Conservation (phyloP, 2,797 vertebrate species). For the Adrianichthys oophorus region DNA sequence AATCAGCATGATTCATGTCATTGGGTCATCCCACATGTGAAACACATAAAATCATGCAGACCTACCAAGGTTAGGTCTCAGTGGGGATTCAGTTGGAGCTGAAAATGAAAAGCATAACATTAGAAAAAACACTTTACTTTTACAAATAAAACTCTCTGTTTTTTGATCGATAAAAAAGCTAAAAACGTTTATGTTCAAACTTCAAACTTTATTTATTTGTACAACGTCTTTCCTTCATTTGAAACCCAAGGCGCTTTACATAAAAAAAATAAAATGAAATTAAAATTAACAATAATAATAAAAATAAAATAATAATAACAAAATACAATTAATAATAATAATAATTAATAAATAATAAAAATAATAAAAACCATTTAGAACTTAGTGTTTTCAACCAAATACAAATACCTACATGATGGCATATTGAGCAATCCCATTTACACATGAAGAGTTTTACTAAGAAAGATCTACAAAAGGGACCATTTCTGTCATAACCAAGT, state of each 20-base stretch:
- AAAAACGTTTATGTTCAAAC: background rate
- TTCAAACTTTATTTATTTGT: too few relatives aligned
- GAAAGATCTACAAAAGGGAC: conserved; percentile 4
- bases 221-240: too few relatives aligned
- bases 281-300: too few relatives aligned
- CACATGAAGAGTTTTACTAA: conserved; percentile 1
- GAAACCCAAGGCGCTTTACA: too few relatives aligned
- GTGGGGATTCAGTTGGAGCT: conserved; percentile 92
- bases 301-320: too few relatives aligned
- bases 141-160: background rate
- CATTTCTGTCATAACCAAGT: conserved; percentile 26
- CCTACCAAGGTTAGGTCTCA: conserved; percentile 90
- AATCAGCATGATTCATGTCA: background rate
- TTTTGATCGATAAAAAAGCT: background rate
- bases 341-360: too few relatives aligned
- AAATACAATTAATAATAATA: too few relatives aligned
- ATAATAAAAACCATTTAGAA: too few relatives aligned
- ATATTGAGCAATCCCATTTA: background rate
- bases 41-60: conserved; percentile 5
- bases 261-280: too few relatives aligned
- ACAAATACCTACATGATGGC: background rate
- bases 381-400: too few relatives aligned
- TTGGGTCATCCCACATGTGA: conserved; percentile 7
- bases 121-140: background rate
- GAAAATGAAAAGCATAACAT: conserved; percentile 37